Base-by-base conservation (phyloP, 2,113 vertebrate genomes). In the Pheucticus melanocephalus region DNA sequence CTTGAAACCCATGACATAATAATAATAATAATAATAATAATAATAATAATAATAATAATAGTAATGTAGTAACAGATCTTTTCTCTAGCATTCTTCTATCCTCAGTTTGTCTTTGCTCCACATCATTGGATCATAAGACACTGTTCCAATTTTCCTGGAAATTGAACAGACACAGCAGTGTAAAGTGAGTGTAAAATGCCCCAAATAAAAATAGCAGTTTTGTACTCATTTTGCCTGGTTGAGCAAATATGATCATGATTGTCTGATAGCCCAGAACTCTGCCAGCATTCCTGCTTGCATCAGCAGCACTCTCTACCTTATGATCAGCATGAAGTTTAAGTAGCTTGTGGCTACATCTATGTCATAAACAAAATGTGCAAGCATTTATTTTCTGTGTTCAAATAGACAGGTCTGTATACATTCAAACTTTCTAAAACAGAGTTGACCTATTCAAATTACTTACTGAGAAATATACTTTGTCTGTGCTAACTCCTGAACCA, bases 141-240 rank as follows among this genome's bases (percentile, higher is more conserved):
- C 9, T 2, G 2, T 63, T 70, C 39, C 9, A 44, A 70, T 94
- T 95, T 95, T 93, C 71, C 66, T 90, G 76, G 68, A 93, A 95
- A 94, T 45, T 73, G 59, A 92, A 42, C 35, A 93, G 64, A 66
- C 7, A 5, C 4, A 83, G 22, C n/a, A 77, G 47, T 61, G 37
- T 71, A 93, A 96, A 85, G n/a, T 45, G 50, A 86, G 47, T 70
- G 50, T 82, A 82, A 95, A 94, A 88, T 85, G 37, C n/a, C n/a
- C 11, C 51, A 90, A 28, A 94, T 88, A 66, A 88, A 92, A 90
- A 68, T 10, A 93, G 44, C 17, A 45, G 33, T 50, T 93, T 93
- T 86, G 77, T 73, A 90, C 59, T 69, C 59, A 65, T 92, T 95
- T 90, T 93, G 42, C 50, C 47, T 70, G 35, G 79, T 59, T 90